Evolutionary conservation across 2,888 invertebrate species (phyloP), one percentile per base, ranked within the genome.

Genomic region (Eupithecia insigniata): DNA sequence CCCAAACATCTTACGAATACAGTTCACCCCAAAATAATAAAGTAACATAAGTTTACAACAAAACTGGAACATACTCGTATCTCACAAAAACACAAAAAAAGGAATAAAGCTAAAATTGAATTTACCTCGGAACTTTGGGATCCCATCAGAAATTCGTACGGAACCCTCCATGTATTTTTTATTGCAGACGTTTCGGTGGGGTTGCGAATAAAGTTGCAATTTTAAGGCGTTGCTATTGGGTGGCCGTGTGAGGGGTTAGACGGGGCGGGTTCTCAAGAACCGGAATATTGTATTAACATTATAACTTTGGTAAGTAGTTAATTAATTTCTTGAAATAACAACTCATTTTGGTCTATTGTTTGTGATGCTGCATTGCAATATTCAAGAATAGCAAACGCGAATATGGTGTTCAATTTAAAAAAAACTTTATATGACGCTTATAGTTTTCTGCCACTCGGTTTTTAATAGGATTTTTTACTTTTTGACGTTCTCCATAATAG

Each of bases 91-190:
- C 65, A 39, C 26, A 70, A 74, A 71, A 71, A 74, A 64, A 62
- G 30, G 36, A 39, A 69, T 36, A 62, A 69, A 64, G 58, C 26
- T 64, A 71, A 74, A 71, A 74, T 79, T 78, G 76, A 79, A 77
- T 70, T 67, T 64, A 58, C 58, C 51, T 30, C 60, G 71, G 71
- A 61, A 8, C 36, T 64, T 64, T 26, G 64, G 64, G 64, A 64
- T 70, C 60, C 58, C 71, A 71, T 71, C 64, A 69, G 67, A 74
- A 69, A 74, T 71, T 69, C 69, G 66, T 34, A 36, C 39, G 64
- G 68, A 51, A 86, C 84, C 89, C 90, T 85, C 82, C 77, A 81
- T 88, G 78, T 83, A 86, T 89, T 90, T 90, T 91, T 90, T 89
- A 88, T 89, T 71, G 51, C 62, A 69, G 46, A 84, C 82, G 84